These are phyloP conservation scores for Solenodon paradoxus DNA, from an alignment of 2,113 vertebrate species.

Conservation along the genomic window DNA sequence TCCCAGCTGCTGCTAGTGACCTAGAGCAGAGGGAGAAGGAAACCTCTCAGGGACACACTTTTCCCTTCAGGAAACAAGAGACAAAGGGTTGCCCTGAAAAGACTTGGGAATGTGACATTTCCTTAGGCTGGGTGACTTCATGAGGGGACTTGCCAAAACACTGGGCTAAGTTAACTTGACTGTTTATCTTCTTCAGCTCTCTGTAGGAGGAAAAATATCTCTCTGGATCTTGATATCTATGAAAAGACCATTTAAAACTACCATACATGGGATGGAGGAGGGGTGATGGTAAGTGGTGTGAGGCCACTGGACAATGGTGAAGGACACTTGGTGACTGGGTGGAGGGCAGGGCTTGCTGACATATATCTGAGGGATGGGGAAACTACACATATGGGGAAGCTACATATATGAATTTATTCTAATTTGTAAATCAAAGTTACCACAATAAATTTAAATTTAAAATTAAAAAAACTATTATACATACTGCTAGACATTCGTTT, in stretches of 20 bases:
- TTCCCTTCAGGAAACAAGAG: slow-evolving; percentile 1
- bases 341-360: too few relatives aligned
- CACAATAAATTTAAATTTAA: too few relatives aligned
- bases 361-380: too few relatives aligned
- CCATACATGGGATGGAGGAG: too few relatives aligned
- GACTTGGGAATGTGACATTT: slow-evolving; percentile 43
- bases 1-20: neutral
- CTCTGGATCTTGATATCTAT: neutral
- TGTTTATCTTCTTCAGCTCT: slow-evolving; percentile 15
- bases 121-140: slow-evolving; percentile 2
- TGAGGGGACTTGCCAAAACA: slow-evolving; percentile 33
- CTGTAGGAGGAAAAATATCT: neutral
- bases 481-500: neutral
- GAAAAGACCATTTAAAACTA: neutral
- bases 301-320: too few relatives aligned
- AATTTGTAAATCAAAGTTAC: too few relatives aligned
- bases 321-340: too few relatives aligned
- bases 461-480: too few relatives aligned
- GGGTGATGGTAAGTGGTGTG: too few relatives aligned
- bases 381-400: too few relatives aligned
- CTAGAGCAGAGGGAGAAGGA: neutral
- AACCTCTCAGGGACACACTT: neutral
- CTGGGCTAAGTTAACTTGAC: neutral
- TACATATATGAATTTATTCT: too few relatives aligned
- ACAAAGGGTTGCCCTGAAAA: slow-evolving; percentile 24